These are phyloP conservation scores for Drosophila crucigera DNA, from an alignment of 2,888 invertebrate genomes.

Conservation along the genomic window DNA sequence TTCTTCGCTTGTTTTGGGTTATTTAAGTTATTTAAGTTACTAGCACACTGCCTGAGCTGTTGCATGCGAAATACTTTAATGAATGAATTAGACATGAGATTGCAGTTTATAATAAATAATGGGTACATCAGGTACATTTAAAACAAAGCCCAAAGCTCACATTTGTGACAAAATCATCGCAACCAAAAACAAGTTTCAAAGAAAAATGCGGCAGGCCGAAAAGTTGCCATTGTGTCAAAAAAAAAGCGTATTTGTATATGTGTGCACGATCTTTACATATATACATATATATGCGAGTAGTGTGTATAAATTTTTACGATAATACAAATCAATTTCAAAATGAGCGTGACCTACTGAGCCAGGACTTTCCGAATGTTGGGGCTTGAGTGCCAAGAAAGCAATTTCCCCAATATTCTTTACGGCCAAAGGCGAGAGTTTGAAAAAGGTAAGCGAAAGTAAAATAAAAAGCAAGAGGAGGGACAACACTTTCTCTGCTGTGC, in stretches of 20 bases:
- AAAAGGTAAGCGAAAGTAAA: constrained; percentile 1
- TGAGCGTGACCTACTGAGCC: constrained; percentile 61
- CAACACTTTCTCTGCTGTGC: constrained; percentile 58
- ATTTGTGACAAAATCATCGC: constrained; percentile 17
- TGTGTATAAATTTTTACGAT: constrained; percentile 76
- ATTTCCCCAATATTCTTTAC: constrained; percentile 78
- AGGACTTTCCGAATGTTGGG: constrained; percentile 38
- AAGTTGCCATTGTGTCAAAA: constrained; percentile 29
- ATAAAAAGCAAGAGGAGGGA: background rate
- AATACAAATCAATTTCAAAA: constrained; percentile 78
- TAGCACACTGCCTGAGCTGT: constrained; percentile 7
- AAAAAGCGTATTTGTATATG: constrained; percentile 56
- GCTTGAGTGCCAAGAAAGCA: constrained; percentile 73
- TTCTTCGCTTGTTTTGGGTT: background rate
- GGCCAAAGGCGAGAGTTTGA: constrained; percentile 16
- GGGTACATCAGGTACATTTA: constrained; percentile 2
- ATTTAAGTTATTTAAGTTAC: too few species aligned
- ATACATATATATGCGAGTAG: constrained; percentile 15
- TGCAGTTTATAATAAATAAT: too few species aligned
- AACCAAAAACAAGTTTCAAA: constrained; percentile 42
- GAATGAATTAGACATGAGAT: constrained; percentile 38
- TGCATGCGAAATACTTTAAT: constrained; percentile 38
- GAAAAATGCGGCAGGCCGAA: constrained; percentile 24
- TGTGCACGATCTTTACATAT: constrained; percentile 57
- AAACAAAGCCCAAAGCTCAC: background rate